Evolutionary conservation across 2,797 vertebrate species (phyloP).

Genomic region (Miopithecus talapoin): DNA sequence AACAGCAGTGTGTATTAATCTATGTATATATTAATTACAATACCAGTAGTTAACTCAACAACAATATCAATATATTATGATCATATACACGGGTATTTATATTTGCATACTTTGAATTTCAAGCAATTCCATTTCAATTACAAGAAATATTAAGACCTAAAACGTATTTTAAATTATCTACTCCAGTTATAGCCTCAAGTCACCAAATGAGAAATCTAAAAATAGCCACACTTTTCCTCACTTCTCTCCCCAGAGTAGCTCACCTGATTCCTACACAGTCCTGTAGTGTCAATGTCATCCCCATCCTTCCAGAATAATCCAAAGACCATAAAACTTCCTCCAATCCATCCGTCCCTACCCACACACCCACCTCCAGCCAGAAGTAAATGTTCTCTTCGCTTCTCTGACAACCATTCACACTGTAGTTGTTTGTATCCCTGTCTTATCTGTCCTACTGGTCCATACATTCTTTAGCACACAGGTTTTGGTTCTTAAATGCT

Average conservation of each 20-base stretch:
- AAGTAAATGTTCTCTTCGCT: not conserved
- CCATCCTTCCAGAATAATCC: not conserved
- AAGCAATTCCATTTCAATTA: not conserved
- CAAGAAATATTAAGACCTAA: not conserved
- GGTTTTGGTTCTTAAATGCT: not conserved
- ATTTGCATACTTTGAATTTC: not conserved
- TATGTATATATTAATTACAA: not conserved
- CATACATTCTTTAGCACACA: not conserved
- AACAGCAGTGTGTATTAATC: not conserved
- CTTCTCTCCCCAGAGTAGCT: not conserved
- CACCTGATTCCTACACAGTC: not conserved
- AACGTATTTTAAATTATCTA: not conserved
- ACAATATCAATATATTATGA: not conserved
- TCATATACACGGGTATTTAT: not conserved
- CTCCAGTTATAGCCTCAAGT: not conserved
- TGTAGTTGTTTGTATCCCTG: not conserved
- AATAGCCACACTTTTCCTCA: not conserved
- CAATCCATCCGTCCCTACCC: not conserved
- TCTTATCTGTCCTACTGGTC: not conserved
- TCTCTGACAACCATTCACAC: not conserved
- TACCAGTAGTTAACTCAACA: not conserved
- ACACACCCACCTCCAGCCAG: not conserved
- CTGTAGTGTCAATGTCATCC: not conserved
- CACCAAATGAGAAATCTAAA: not conserved
- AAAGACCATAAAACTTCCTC: not conserved